Conservation (phyloP, 2,797 vertebrate genomes). For the Phalloptychus januarius region DNA sequence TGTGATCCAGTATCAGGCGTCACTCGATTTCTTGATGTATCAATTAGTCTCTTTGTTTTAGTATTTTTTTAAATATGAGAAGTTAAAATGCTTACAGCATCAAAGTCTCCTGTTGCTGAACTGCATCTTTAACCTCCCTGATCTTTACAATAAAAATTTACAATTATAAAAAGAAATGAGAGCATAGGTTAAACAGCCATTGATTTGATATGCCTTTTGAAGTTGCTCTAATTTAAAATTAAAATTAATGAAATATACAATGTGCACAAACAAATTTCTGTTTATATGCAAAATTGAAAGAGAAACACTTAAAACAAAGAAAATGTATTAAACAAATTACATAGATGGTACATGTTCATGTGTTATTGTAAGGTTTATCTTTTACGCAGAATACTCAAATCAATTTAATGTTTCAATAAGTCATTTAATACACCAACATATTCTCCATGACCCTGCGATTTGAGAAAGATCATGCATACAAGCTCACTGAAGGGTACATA, state of each 20-base stretch:
- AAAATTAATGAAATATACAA: neutral
- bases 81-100: neutral
- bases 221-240: neutral
- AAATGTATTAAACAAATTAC: too few relatives aligned
- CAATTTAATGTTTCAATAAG: neutral
- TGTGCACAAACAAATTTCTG: neutral
- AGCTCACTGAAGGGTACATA: neutral
- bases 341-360: too few relatives aligned
- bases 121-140: neutral
- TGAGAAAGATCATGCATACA: neutral
- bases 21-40: neutral
- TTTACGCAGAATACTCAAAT: neutral
- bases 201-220: neutral
- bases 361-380: neutral
- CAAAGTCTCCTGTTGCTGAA: neutral
- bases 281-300: neutral
- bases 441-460: neutral
- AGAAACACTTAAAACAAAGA: neutral
- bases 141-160: neutral
- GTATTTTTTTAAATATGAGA: neutral
- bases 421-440: neutral
- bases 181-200: neutral
- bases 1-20: neutral
- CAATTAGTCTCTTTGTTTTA: neutral
- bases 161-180: neutral